phyloP scores from a whole-genome alignment of 2,113 vertebrate genomes.

The Nerophis lumbriciformis region DNA sequence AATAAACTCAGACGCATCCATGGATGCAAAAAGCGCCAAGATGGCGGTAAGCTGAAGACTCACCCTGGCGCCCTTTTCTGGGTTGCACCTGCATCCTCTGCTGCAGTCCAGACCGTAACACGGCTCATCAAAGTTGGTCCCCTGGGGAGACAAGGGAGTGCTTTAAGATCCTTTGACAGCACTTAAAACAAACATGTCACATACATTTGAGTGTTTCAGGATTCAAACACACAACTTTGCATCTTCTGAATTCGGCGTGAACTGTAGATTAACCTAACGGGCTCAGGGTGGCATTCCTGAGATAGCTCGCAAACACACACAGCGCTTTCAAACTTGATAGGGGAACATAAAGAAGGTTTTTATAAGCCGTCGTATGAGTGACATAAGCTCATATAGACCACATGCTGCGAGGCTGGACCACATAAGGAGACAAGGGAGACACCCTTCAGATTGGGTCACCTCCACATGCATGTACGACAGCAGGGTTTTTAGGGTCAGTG shows the following conservation, averaged over 20 bases:
- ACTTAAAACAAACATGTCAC: too few species aligned
- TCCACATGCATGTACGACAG: not conserved
- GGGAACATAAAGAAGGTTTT: slow-evolving; percentile 6
- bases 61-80: slow-evolving; percentile 85
- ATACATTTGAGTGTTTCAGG: too few species aligned
- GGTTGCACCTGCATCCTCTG: slow-evolving; percentile 76
- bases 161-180: too few species aligned
- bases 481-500: slow-evolving; percentile 7
- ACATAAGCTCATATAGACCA: slow-evolving; percentile 10
- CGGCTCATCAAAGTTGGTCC: slow-evolving; percentile 64
- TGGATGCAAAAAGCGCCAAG: not conserved
- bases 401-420: slow-evolving; percentile 1
- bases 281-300: slow-evolving; percentile 38
- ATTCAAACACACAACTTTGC: not conserved
- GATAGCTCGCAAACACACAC: slow-evolving; percentile 27
- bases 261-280: slow-evolving; percentile 29
- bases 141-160: slow-evolving; percentile 57
- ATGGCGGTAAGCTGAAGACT: slow-evolving; percentile 22
- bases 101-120: slow-evolving; percentile 81
- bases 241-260: slow-evolving; percentile 15
- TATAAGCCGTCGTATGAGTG: slow-evolving; percentile 34
- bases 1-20: not conserved
- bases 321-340: slow-evolving; percentile 13
- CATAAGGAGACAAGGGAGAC: not conserved
- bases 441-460: not conserved